Conservation (phyloP, 1,140 invertebrate species). For the Trichonephila clavata region DNA sequence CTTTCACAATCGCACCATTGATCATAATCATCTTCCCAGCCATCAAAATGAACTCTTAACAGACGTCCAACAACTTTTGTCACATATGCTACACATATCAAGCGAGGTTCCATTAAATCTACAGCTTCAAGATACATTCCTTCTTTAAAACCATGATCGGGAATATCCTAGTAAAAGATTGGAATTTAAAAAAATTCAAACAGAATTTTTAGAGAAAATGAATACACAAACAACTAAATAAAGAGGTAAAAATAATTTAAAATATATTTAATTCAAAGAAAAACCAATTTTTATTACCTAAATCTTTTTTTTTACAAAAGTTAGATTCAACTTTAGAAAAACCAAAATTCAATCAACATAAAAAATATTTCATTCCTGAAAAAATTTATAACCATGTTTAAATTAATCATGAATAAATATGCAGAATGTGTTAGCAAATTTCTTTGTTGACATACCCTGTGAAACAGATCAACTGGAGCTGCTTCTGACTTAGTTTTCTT, state of each 20-base stretch:
- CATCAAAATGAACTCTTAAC: constrained; percentile 95
- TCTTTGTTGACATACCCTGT: constrained; percentile 83
- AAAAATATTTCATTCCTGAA: neutral
- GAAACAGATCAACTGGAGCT: constrained; percentile 89
- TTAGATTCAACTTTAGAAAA: neutral
- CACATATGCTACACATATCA: constrained; percentile 96
- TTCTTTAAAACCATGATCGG: constrained; percentile 92
- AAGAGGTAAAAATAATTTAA: too few species aligned
- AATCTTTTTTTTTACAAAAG: neutral
- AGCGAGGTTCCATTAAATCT: constrained; percentile 97
- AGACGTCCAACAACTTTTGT: constrained; percentile 93
- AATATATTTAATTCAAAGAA: too few species aligned
- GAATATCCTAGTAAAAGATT: constrained; percentile 84
- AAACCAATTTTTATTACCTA: too few species aligned
- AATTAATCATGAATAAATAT: neutral
- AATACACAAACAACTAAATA: too few species aligned
- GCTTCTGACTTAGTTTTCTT: constrained; percentile 86
- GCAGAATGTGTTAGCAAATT: too few species aligned
- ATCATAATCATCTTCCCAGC: constrained; percentile 98
- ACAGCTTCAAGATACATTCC: constrained; percentile 97
- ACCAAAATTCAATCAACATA: neutral
- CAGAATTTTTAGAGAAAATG: neutral
- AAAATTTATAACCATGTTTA: neutral
- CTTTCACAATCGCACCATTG: constrained; percentile 98
- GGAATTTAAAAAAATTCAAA: neutral